These are phyloP conservation scores for Calyptommatus sinebrachiatus DNA, from an alignment of 2,113 vertebrate species.

Conservation along the genomic window DNA sequence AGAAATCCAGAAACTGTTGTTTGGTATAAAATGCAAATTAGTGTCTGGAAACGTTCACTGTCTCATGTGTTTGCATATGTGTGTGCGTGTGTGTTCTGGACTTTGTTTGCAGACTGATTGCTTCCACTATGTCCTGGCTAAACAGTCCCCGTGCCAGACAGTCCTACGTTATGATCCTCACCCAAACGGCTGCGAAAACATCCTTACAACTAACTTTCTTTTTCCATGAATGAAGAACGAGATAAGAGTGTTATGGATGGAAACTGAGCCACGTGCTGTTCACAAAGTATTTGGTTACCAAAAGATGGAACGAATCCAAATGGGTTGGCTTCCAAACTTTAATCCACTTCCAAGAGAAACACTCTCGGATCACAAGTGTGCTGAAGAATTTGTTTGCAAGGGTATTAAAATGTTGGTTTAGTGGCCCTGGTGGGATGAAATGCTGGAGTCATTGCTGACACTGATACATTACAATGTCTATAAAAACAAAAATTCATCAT, in stretches of 20 bases:
- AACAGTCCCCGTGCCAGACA: conserved; percentile 8
- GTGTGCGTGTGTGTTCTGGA: neutral
- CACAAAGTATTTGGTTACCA: conserved; percentile 4
- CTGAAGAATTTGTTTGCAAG: neutral
- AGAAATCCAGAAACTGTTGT: neutral
- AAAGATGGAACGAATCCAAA: conserved; percentile 4
- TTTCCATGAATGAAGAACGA: conserved; percentile 50
- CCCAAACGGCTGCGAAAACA: conserved; percentile 35
- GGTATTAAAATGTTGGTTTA: neutral
- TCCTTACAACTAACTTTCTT: conserved; percentile 39
- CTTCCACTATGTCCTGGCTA: neutral
- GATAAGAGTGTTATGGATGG: conserved; percentile 49
- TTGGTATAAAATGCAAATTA: neutral
- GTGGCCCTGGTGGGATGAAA: neutral
- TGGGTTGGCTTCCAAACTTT: conserved; percentile 16
- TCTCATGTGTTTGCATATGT: neutral
- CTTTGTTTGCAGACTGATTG: conserved; percentile 13
- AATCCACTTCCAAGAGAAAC: conserved; percentile 15
- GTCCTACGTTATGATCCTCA: conserved; percentile 29
- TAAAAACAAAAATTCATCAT: no score
- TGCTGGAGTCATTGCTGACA: neutral
- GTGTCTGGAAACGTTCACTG: neutral
- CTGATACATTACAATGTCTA: neutral
- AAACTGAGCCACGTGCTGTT: conserved; percentile 25
- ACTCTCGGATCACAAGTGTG: conserved; percentile 6